Evolutionary conservation across 2,888 invertebrate species (phyloP), one percentile per base, ranked within the genome.

Genomic region (Drosophila paramelanica): DNA sequence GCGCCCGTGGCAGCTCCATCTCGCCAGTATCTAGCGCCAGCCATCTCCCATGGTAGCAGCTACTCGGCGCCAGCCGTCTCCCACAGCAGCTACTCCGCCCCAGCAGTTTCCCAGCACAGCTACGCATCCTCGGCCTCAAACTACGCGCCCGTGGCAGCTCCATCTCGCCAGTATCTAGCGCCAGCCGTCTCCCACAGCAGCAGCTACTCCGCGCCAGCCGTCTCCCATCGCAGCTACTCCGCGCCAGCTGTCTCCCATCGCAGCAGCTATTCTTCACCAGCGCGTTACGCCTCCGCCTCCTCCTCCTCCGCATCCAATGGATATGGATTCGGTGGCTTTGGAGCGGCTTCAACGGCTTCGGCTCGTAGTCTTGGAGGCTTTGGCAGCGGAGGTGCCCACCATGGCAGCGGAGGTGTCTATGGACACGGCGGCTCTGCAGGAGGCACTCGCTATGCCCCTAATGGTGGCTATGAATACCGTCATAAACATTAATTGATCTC

Each of bases 391-490:
- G 73, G 42, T 43, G 27, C 66, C 0, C 52, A 42, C 2, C 38
- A 42, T 6, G 42, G 20, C 5, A 23, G 36, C 8, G 65, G 53
- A 1, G 53, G 53, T 11, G 33, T 46, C 36, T 38, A 53, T 42
- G 66, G 46, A 1, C 52, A 53, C 17, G 20, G 66, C 20, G 49
- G 60, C 43, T 62, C 75, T 6, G 43, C 17, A 11, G 52, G 43
- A 10, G 84, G 69, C 58, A 87, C 88, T 33, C 74, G 68, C 17
- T 89, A 90, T 47, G 82, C 76, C 23, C 42, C 83, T 25, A 89
- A 89, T 51, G 89, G 89, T 27, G 90, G 89, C 42, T 90, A 89
- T 49, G 73, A 71, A 25, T 89, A 89, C 53, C 77, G 75, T 38
- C 66, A 73, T 23, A 78, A 64, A 60, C 61, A 83, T 20, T 77